These are phyloP conservation scores for Mylabris sibirica DNA, from an alignment of 2,888 invertebrate genomes.

Conservation along the genomic window DNA sequence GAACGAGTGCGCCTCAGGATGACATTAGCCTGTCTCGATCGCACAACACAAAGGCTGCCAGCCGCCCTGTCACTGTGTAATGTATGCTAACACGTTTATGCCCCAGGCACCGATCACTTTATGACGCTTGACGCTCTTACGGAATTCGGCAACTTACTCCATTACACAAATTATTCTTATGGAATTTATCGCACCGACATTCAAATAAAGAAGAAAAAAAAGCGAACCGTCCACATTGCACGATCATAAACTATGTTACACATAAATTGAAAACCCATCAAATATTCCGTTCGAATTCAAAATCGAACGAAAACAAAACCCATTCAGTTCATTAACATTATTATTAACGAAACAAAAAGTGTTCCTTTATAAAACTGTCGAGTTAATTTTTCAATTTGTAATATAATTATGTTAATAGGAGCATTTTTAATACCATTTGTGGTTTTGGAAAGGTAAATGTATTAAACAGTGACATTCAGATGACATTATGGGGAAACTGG, in stretches of 20 bases:
- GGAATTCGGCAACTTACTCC: conserved; percentile 45
- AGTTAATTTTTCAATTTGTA: conserved; percentile 5
- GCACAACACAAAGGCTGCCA: conserved; percentile 58
- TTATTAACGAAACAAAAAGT: neutral
- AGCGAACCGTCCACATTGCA: conserved; percentile 2
- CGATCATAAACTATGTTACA: neutral
- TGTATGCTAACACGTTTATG: conserved; percentile 62
- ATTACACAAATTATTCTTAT: conserved; percentile 47
- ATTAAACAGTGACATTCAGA: conserved; percentile 8
- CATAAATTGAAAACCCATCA: conserved; percentile 10
- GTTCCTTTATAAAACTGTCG: neutral
- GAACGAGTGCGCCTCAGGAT: conserved; percentile 60
- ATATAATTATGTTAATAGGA: neutral
- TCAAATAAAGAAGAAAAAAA: neutral
- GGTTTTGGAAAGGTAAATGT: conserved; percentile 8
- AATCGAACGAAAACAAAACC: neutral
- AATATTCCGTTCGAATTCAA: neutral
- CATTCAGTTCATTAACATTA: neutral
- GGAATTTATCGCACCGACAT: conserved; percentile 25
- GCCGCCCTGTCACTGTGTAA: conserved; percentile 61
- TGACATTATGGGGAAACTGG: conserved; percentile 8
- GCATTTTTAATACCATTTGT: neutral
- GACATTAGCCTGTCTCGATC: conserved; percentile 61
- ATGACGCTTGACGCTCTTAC: conserved; percentile 55
- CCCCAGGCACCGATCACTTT: conserved; percentile 59